Conservation (phyloP, 1,140 invertebrate genomes). For the Potamilus streckersoni region DNA sequence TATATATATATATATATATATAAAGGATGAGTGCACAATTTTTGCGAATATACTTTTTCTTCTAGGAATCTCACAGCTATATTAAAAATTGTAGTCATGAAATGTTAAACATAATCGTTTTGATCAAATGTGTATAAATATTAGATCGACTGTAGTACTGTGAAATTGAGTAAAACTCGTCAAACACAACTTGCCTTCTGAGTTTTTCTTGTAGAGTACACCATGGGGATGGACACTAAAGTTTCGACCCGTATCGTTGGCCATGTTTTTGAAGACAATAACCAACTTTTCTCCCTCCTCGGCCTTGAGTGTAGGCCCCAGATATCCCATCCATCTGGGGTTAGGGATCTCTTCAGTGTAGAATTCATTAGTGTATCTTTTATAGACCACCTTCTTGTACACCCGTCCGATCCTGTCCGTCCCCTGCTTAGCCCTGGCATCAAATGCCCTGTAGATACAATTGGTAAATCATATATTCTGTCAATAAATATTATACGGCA, state of each 20-base stretch:
- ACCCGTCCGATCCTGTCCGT: constrained; percentile 21
- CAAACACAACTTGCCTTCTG: constrained; percentile 30
- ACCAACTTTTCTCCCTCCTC: constrained; percentile 51
- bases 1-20: too few species aligned
- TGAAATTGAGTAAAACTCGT: too few species aligned
- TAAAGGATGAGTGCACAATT: too few species aligned
- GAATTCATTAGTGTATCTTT: constrained; percentile 32
- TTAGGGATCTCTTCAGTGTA: constrained; percentile 28
- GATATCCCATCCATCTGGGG: constrained; percentile 41
- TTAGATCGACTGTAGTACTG: too few species aligned
- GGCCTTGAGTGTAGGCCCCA: constrained; percentile 53
- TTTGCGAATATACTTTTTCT: too few species aligned
- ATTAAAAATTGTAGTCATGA: too few species aligned
- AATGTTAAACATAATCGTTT: too few species aligned
- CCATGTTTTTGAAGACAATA: constrained; percentile 38
- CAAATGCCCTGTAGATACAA: too few species aligned
- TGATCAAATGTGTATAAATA: too few species aligned
- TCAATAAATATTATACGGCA: too few species aligned
- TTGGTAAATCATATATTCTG: too few species aligned
- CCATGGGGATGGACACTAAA: constrained; percentile 53
- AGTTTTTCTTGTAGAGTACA: constrained; percentile 37
- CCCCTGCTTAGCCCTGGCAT: background rate
- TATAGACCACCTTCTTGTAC: constrained; percentile 30
- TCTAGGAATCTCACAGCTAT: too few species aligned
- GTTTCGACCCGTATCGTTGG: constrained; percentile 27